These are phyloP conservation scores for Noctuana brunneofusca DNA, from an alignment of 2,888 invertebrate genomes.

Conservation along the genomic window DNA sequence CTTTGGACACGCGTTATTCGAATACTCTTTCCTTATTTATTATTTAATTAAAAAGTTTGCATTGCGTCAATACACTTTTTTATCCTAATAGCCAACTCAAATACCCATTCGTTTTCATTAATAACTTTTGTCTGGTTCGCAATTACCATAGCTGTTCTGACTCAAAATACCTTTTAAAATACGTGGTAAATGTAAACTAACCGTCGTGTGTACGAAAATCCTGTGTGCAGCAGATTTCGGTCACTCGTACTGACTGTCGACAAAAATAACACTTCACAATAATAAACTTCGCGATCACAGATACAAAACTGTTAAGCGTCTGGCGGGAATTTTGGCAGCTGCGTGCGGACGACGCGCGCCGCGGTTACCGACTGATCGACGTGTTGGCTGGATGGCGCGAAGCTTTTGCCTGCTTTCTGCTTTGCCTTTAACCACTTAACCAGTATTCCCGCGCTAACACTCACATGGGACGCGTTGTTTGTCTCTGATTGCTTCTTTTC, in stretches of 20 bases:
- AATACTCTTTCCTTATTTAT: constrained; percentile 8
- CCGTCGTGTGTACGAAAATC: constrained; percentile 30
- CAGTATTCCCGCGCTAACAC: constrained; percentile 52
- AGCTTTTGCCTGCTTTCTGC: constrained; percentile 39
- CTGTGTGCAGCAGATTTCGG: constrained; percentile 32
- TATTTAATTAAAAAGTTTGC: constrained; percentile 9
- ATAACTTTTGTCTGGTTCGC: not conserved
- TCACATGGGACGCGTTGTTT: constrained; percentile 50
- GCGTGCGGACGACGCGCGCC: constrained; percentile 51
- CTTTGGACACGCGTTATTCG: constrained; percentile 21
- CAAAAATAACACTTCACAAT: constrained; percentile 41
- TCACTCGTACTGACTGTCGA: constrained; percentile 25
- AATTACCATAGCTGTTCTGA: not conserved
- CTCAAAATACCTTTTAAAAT: not conserved
- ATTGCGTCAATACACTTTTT: constrained; percentile 31
- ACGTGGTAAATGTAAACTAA: constrained; percentile 36
- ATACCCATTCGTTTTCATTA: constrained; percentile 7
- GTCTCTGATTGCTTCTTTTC: constrained; percentile 47
- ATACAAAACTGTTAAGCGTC: constrained; percentile 28
- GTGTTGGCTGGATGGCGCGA: constrained; percentile 25
- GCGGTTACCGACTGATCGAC: constrained; percentile 56
- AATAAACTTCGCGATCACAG: constrained; percentile 35
- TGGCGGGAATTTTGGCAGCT: constrained; percentile 45
- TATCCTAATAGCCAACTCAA: not conserved
- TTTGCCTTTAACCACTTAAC: constrained; percentile 22